Evolutionary conservation across 1,140 invertebrate species (phyloP), one percentile per base, ranked within the genome.

Genomic region (Yoshiicerus persimilis): DNA sequence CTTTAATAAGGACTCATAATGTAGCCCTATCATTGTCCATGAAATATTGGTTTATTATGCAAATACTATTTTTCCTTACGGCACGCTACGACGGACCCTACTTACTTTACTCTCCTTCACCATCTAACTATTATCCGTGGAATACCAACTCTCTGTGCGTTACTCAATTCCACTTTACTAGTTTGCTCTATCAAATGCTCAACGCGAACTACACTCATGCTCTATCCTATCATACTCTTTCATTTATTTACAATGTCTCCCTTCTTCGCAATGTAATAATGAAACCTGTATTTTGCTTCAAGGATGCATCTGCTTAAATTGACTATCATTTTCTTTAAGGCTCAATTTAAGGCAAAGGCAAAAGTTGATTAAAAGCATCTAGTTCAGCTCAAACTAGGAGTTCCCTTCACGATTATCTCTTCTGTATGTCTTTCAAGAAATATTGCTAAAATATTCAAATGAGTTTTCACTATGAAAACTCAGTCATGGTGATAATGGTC

Each of bases 31-130:
- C 84, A 86, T 86, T 86, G 30, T 38, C 36, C 66, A 62, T 88
- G 88, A 88, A 88, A 88, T 88, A 88, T 88, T 70, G 84, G 88
- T 88, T 88, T 88, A 88, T 86, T 88, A 88, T 88, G 88, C 70
- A 88, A 88, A 88, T 88, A 75, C 39, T 88, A 84, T 23, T 88
- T 88, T 80, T 86, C 66, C 75, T 83, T 77, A 80, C 75, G 75
- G 75, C 75, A 16, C 16, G 27, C 66, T 30, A 30, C 25, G 27
- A 10, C 23, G 27, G 70, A 80, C 75, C 75, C 75, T 80, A 36
- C 75, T 36, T 80, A 36, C 27, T 75, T 64, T 64, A 64, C 62
- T 64, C 62, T 87, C 13, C 27, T 30, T 8, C 25, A 70, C 27
- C n/a, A 70, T 70, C 3, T 4, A 27, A 70, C 66, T 36, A n/a